These are phyloP conservation scores for Calliphora vomitoria DNA, from an alignment of 2,888 invertebrate species.

Conservation along the genomic window DNA sequence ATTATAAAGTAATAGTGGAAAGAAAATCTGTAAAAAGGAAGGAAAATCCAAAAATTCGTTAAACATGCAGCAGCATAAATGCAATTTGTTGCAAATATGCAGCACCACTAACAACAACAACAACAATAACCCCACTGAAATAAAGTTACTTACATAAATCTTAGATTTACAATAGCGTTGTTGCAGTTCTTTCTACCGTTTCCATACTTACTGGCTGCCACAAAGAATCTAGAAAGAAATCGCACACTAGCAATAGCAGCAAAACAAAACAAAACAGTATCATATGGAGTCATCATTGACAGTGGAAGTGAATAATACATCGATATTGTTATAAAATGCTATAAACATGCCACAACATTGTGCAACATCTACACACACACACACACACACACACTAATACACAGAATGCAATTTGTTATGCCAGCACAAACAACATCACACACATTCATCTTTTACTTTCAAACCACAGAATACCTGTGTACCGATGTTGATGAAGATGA, in stretches of 20 bases:
- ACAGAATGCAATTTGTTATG: slow-evolving; percentile 68
- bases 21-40: slow-evolving; percentile 34
- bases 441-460: slow-evolving; percentile 53
- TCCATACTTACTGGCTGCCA: slow-evolving; percentile 5
- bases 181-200: slow-evolving; percentile 49
- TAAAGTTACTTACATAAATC: slow-evolving; percentile 49
- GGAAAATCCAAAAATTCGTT: slow-evolving; percentile 31
- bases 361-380: slow-evolving; percentile 45
- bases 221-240: slow-evolving; percentile 13
- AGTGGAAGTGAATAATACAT: slow-evolving; percentile 37
- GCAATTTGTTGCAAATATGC: slow-evolving; percentile 63
- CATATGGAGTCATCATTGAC: slow-evolving; percentile 54
- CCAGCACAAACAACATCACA: slow-evolving; percentile 24
- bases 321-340: slow-evolving; percentile 55
- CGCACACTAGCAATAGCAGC: neutral
- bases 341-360: slow-evolving; percentile 63
- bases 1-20: slow-evolving; percentile 9
- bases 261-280: slow-evolving; percentile 37
- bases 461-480: neutral
- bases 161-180: slow-evolving; percentile 41
- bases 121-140: neutral
- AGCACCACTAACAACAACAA: slow-evolving; percentile 33
- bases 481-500: slow-evolving; percentile 6
- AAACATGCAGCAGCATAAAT: slow-evolving; percentile 54
- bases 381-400: neutral